Evolutionary conservation across 1,140 invertebrate species (phyloP).

Genomic region (Cydia amplana): DNA sequence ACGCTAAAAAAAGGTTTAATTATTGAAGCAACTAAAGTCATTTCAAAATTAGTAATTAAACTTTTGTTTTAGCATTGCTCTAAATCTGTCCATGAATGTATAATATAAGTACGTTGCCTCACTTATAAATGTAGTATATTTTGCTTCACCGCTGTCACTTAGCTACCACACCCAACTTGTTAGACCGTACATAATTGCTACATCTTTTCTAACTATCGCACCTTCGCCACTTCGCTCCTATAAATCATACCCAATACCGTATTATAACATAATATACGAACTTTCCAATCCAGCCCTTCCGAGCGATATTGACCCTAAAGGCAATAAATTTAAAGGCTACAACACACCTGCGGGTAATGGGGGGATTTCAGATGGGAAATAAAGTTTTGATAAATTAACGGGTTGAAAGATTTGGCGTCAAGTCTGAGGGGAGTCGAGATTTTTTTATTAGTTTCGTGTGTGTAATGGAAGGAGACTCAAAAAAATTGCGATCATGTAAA

Average conservation of each 20-base stretch:
- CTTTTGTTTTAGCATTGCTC: too few species aligned
- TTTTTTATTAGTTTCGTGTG: not conserved
- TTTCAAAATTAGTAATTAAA: too few species aligned
- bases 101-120: too few species aligned
- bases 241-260: not conserved
- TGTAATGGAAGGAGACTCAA: too few species aligned
- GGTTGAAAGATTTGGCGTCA: conserved; percentile 12
- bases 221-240: not conserved
- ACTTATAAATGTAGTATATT: too few species aligned
- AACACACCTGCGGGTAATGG: conserved; percentile 21
- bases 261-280: conserved; percentile 23
- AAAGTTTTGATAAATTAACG: conserved; percentile 29
- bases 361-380: conserved; percentile 17
- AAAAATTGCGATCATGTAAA: too few species aligned
- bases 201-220: not conserved
- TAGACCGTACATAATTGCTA: not conserved
- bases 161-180: not conserved
- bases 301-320: not conserved
- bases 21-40: too few species aligned
- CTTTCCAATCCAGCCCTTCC: not conserved
- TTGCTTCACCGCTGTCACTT: too few species aligned
- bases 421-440: not conserved
- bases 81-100: too few species aligned
- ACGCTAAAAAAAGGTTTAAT: too few species aligned
- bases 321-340: conserved; percentile 26